Percentiles rank a stretch among this genome's conserved stretches.
These are phyloP conservation scores for Dysmachus trigonus DNA, from an alignment of 2,888 invertebrate species.

Conservation along the genomic window DNA sequence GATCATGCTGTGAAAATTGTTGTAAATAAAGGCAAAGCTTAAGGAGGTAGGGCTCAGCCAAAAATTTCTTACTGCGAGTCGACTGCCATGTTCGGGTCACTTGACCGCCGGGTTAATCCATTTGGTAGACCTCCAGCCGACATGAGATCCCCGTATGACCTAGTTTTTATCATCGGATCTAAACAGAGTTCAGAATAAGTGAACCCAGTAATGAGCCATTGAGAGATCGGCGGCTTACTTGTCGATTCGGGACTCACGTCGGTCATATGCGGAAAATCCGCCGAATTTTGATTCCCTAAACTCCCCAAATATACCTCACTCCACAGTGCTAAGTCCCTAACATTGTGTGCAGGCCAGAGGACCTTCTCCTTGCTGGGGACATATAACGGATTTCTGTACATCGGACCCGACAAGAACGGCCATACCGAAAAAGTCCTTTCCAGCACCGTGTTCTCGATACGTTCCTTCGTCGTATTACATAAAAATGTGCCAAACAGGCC, in stretches of 20 bases:
- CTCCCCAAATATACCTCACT: conserved; percentile 81
- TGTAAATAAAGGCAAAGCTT: conserved; percentile 20
- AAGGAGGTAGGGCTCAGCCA: not conserved
- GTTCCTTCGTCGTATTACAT: conserved; percentile 84
- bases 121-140: conserved; percentile 69
- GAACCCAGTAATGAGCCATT: not conserved
- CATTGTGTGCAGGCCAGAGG: conserved; percentile 85
- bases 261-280: conserved; percentile 58
- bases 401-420: conserved; percentile 81
- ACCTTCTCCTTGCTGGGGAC: conserved; percentile 70
- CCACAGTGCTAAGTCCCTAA: conserved; percentile 86
- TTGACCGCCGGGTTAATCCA: conserved; percentile 75
- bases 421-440: conserved; percentile 86
- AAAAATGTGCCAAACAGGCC: conserved; percentile 97
- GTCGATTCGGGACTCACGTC: conserved; percentile 57
- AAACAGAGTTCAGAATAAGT: not conserved
- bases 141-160: conserved; percentile 85
- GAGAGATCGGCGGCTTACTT: conserved; percentile 52
- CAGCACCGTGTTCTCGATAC: conserved; percentile 70
- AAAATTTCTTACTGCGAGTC: conserved; percentile 72
- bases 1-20: conserved; percentile 55
- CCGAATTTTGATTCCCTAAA: conserved; percentile 64
- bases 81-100: conserved; percentile 83
- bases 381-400: conserved; percentile 89
- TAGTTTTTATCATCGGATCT: conserved; percentile 80